Evolutionary conservation across 2,888 invertebrate genomes (phyloP).

Genomic region (Drosophila testacea): DNA sequence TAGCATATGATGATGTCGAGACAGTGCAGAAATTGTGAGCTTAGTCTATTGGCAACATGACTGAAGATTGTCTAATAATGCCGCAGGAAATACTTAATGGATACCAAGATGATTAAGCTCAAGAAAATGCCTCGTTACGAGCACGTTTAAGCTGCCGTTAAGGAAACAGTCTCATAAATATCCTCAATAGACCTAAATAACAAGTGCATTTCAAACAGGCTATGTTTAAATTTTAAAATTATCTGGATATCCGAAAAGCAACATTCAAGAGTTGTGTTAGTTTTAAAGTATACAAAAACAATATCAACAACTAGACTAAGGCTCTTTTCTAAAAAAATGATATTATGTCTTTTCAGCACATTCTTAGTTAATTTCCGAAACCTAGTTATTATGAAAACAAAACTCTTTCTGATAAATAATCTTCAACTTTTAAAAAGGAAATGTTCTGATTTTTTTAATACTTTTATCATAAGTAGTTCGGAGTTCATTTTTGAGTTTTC

Average conservation of each 20-base stretch:
- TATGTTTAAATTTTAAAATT: background rate
- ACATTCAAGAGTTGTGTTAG: background rate
- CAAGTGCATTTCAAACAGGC: background rate
- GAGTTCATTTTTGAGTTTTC: too few relatives aligned
- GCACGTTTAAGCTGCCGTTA: constrained; percentile 5
- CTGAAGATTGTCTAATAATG: constrained; percentile 63
- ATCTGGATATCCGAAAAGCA: background rate
- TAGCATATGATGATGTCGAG: constrained; percentile 39
- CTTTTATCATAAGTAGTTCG: too few relatives aligned
- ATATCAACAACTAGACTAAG: too few relatives aligned
- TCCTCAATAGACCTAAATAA: background rate
- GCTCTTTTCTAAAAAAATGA: too few relatives aligned
- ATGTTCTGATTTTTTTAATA: too few relatives aligned
- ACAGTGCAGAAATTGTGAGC: constrained; percentile 35
- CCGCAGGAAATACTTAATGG: constrained; percentile 57
- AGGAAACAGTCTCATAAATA: constrained; percentile 23
- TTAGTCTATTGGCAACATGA: constrained; percentile 45
- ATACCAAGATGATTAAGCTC: constrained; percentile 49
- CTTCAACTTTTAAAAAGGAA: too few relatives aligned
- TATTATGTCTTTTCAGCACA: too few relatives aligned
- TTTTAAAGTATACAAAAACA: background rate
- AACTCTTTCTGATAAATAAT: background rate
- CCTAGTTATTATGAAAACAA: background rate
- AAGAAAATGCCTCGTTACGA: constrained; percentile 27
- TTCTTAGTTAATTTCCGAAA: background rate